Percentiles rank a stretch among this genome's conserved stretches.
These are phyloP conservation scores for Astur gentilis DNA, from an alignment of 2,113 vertebrate genomes.

Conservation along the genomic window DNA sequence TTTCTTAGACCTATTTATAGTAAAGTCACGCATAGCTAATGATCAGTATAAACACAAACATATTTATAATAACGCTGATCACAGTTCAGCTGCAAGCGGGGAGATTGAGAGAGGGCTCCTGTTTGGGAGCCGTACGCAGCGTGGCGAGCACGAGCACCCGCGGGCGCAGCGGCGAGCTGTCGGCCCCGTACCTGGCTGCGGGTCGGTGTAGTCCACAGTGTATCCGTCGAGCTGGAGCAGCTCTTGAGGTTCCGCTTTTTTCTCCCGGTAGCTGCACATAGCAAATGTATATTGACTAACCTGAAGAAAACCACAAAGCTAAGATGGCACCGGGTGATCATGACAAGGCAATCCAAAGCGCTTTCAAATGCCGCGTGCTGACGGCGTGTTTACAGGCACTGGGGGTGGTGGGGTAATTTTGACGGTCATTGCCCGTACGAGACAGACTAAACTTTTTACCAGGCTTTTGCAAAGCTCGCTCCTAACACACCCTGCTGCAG, in stretches of 20 bases:
- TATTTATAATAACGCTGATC: constrained; percentile 15
- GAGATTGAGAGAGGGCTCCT: not conserved
- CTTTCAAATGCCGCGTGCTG: not conserved
- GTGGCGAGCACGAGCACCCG: rapidly evolving
- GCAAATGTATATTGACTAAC: constrained; percentile 99
- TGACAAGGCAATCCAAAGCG: not conserved
- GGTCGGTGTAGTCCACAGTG: constrained; percentile 98
- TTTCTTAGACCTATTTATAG: constrained; percentile 11
- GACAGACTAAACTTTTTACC: not conserved
- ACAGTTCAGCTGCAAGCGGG: not conserved
- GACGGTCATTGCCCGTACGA: not conserved
- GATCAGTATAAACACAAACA: not conserved
- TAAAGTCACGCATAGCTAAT: constrained; percentile 3
- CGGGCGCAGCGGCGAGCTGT: rapidly evolving
- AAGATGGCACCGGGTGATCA: not conserved
- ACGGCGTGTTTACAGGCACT: not conserved
- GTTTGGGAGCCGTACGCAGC: not conserved
- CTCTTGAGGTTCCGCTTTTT: constrained; percentile 97
- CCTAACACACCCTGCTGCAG: not conserved
- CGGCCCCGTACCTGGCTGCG: constrained; percentile 86
- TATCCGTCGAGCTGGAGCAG: constrained; percentile 96
- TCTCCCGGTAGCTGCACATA: constrained; percentile 99
- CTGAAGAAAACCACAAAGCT: constrained; percentile 72
- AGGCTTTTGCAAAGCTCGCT: not conserved
- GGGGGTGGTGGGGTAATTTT: not conserved